phyloP scores from a whole-genome alignment of 1,140 invertebrate species.

The Lordiphosa mommai region DNA sequence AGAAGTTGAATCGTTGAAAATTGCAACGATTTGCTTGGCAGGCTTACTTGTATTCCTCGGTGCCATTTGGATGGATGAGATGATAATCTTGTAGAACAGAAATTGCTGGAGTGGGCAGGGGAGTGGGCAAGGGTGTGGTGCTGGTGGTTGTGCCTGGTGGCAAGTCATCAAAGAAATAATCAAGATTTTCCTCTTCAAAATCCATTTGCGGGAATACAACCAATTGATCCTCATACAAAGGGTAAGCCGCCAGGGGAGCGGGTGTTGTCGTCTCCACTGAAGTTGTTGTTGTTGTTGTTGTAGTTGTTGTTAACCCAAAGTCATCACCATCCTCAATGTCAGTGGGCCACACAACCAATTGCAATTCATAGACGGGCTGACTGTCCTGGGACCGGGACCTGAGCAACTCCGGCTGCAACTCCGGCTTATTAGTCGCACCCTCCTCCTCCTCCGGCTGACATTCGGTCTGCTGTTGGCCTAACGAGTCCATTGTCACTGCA shows the following conservation, averaged over 20 bases:
- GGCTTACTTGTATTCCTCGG: constrained; percentile 60
- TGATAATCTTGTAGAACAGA: constrained; percentile 64
- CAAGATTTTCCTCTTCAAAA: constrained; percentile 72
- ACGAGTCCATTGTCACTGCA: constrained; percentile 69
- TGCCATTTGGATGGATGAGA: constrained; percentile 58
- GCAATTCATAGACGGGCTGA: constrained; percentile 73
- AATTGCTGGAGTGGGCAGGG: constrained; percentile 12
- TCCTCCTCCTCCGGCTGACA: not conserved
- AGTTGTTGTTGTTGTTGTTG: not conserved
- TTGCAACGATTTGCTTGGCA: not conserved
- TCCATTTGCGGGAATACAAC: constrained; percentile 74
- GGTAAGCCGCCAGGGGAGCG: constrained; percentile 18
- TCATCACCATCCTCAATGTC: constrained; percentile 58
- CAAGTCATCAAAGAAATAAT: constrained; percentile 65
- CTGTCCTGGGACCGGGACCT: constrained; percentile 36
- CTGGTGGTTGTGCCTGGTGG: not conserved
- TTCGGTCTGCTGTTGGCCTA: constrained; percentile 41
- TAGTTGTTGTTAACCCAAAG: constrained; percentile 18
- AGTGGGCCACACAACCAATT: constrained; percentile 73
- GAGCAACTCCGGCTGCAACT: not conserved
- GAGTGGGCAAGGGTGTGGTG: not conserved
- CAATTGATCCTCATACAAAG: constrained; percentile 74
- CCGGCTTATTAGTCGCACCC: constrained; percentile 42
- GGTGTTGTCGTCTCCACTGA: constrained; percentile 11
- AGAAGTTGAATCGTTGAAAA: not conserved